Percentiles rank a stretch among this genome's conserved stretches.
phyloP scores from a whole-genome alignment of 2,113 vertebrate genomes.

The Trinectes maculatus region DNA sequence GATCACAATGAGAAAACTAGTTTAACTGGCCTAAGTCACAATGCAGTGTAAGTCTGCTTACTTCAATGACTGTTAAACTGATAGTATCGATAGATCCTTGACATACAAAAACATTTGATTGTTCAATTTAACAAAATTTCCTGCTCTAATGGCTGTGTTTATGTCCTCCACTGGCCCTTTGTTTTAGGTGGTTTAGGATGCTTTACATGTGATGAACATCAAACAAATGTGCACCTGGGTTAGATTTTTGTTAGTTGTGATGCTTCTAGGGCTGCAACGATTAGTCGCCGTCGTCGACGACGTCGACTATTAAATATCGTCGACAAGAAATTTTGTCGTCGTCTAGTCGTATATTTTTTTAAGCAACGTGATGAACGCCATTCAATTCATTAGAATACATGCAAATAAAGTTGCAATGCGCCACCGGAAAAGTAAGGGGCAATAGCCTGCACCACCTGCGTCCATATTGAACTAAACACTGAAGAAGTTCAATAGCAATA shows the following conservation, averaged over 20 bases:
- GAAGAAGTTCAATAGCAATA: too few relatives aligned
- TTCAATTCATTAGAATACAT: too few relatives aligned
- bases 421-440: too few relatives aligned
- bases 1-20: conserved; percentile 32
- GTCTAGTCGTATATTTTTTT: too few relatives aligned
- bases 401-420: too few relatives aligned
- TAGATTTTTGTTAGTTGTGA: conserved; percentile 45
- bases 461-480: too few relatives aligned
- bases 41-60: background rate
- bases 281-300: too few relatives aligned
- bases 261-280: too few relatives aligned
- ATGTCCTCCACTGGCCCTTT: conserved; percentile 30
- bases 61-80: background rate
- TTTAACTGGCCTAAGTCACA: conserved; percentile 35
- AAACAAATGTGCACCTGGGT: conserved; percentile 62
- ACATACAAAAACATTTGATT: conserved; percentile 21
- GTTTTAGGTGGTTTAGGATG: conserved; percentile 32
- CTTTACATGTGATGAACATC: conserved; percentile 43
- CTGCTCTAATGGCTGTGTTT: conserved; percentile 16
- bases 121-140: conserved; percentile 22
- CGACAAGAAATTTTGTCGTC: too few relatives aligned
- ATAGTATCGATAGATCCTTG: conserved; percentile 3
- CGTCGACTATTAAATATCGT: too few relatives aligned
- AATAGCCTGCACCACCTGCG: too few relatives aligned
- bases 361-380: too few relatives aligned